Evolutionary conservation across 2,888 invertebrate genomes (phyloP).

Genomic region (Tetropium fuscum): DNA sequence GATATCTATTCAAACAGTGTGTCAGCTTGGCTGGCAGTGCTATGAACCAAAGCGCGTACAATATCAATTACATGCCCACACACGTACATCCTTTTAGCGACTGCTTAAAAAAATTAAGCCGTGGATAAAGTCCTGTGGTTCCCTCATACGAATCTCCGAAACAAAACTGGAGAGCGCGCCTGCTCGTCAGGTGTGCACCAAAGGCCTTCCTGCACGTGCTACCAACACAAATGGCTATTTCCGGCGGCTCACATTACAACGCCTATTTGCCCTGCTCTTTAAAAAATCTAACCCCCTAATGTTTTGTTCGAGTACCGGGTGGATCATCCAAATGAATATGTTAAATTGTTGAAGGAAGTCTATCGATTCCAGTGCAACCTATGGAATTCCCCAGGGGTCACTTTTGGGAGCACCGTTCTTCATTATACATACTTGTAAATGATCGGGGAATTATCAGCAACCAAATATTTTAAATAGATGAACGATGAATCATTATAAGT

Average conservation of each 20-base stretch:
- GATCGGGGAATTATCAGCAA: too few species aligned
- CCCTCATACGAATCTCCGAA: conserved; percentile 11
- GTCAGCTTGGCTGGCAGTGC: too few species aligned
- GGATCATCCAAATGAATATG: not conserved
- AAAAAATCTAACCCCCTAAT: conserved; percentile 21
- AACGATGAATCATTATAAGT: too few species aligned
- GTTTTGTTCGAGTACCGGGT: conserved; percentile 2
- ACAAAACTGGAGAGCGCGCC: conserved; percentile 28
- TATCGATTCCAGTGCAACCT: too few species aligned
- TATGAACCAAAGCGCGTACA: too few species aligned
- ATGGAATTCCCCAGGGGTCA: too few species aligned
- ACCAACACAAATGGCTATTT: conserved; percentile 53
- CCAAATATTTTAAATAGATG: too few species aligned
- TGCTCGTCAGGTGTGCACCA: conserved; percentile 50
- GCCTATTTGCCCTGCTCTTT: conserved; percentile 29
- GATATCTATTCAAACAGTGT: too few species aligned
- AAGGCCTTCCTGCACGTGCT: conserved; percentile 52
- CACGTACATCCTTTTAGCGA: conserved; percentile 34
- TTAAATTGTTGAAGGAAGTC: too few species aligned
- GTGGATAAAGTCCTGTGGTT: conserved; percentile 12
- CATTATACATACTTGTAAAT: too few species aligned
- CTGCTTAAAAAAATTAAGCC: conserved; percentile 21
- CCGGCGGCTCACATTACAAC: conserved; percentile 49
- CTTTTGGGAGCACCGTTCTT: too few species aligned
- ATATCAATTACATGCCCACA: conserved; percentile 37